Conservation (phyloP, 1,140 invertebrate genomes). For the Triops longicaudatus region DNA sequence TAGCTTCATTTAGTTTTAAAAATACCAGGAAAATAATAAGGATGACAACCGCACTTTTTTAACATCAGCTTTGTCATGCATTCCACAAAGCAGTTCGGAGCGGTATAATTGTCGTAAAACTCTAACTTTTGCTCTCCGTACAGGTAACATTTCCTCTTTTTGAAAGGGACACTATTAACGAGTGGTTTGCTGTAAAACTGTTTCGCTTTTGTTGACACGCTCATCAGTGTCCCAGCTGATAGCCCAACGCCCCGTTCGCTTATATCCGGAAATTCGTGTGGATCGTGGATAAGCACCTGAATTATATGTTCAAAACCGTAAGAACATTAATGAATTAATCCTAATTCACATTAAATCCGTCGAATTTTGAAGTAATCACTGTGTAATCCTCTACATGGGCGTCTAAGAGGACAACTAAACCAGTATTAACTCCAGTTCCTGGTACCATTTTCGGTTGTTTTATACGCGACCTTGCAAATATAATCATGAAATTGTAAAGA, state of each 20-base stretch:
- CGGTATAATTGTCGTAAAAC: constrained; percentile 19
- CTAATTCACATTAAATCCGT: constrained; percentile 19
- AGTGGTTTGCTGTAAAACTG: constrained; percentile 16
- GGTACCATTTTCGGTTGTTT: not conserved
- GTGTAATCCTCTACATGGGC: constrained; percentile 24
- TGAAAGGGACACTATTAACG: not conserved
- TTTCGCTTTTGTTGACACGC: constrained; percentile 17
- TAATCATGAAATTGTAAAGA: not conserved
- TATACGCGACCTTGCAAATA: not conserved
- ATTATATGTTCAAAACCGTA: not conserved
- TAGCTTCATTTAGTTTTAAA: not conserved
- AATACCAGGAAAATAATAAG: constrained; percentile 21
- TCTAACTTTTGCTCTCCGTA: not conserved
- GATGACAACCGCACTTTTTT: not conserved
- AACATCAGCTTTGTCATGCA: constrained; percentile 9
- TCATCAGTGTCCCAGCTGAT: constrained; percentile 24
- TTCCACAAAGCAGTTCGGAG: constrained; percentile 20
- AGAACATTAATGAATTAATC: not conserved
- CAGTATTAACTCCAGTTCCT: constrained; percentile 18
- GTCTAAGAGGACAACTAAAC: constrained; percentile 16
- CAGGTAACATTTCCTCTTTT: constrained; percentile 20
- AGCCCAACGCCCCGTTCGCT: constrained; percentile 20
- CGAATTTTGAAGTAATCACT: constrained; percentile 18
- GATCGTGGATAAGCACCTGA: constrained; percentile 35
- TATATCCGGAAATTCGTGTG: constrained; percentile 29